Conservation (phyloP, 2,888 invertebrate genomes). For the Agonopterix alstromeriana region DNA sequence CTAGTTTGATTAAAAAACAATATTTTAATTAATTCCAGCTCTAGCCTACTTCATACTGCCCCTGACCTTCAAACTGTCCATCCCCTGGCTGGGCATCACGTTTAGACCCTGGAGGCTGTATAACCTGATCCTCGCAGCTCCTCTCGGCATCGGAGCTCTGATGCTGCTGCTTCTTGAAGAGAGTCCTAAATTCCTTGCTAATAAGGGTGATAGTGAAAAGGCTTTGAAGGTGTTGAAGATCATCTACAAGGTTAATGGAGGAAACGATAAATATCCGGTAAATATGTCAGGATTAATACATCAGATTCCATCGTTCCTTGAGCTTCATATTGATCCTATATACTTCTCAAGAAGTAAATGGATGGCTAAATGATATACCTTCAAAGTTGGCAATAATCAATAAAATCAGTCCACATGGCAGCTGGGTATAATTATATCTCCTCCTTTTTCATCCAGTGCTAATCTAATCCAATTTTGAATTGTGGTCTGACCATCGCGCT, state of each 20-base stretch:
- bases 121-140: constrained; percentile 55
- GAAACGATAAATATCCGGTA: constrained; percentile 35
- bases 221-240: constrained; percentile 60
- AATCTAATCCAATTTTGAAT: no score
- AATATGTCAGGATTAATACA: constrained; percentile 6
- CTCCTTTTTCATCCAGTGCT: no score
- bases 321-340: neutral
- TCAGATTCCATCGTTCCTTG: neutral
- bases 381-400: no score
- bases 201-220: constrained; percentile 71
- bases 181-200: constrained; percentile 84
- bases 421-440: no score
- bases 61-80: constrained; percentile 41
- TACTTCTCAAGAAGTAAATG: no score
- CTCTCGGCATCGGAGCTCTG: constrained; percentile 66
- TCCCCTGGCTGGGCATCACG: constrained; percentile 53
- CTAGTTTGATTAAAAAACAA: no score
- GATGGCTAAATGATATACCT: no score
- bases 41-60: constrained; percentile 81
- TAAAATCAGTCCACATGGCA: no score
- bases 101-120: constrained; percentile 84
- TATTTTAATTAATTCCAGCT: constrained; percentile 43
- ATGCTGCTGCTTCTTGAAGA: constrained; percentile 79
- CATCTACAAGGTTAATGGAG: constrained; percentile 38
- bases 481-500: no score